Conservation (phyloP, 2,888 invertebrate species). For the Tortrix viridana region DNA sequence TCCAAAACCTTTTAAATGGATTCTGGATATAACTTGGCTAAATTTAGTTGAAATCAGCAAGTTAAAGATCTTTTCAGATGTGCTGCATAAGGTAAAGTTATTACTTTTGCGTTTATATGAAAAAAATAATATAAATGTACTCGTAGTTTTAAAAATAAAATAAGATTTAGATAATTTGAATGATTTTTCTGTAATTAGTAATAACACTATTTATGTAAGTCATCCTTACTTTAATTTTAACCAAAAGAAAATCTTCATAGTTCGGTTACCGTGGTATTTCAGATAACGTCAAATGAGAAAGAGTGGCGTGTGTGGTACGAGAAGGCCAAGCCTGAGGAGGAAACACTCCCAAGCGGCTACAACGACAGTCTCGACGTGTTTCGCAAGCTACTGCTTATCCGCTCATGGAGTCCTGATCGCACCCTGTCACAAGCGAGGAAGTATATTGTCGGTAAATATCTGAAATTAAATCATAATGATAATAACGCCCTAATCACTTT, state of each 20-base stretch:
- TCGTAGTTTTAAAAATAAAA: no score
- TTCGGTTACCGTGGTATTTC: slow-evolving; percentile 2
- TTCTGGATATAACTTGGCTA: slow-evolving; percentile 97
- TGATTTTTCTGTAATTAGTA: no score
- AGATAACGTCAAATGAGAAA: slow-evolving; percentile 93
- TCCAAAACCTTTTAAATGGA: slow-evolving; percentile 97
- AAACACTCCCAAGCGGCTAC: slow-evolving; percentile 95
- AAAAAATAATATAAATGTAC: no score
- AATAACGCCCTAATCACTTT: no score
- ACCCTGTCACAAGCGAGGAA: slow-evolving; percentile 96
- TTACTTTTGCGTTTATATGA: slow-evolving; percentile 1
- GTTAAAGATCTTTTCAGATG: slow-evolving; percentile 90
- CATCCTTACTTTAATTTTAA: no score
- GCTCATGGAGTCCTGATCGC: slow-evolving; percentile 98
- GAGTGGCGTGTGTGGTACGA: slow-evolving; percentile 97
- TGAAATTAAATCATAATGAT: neutral
- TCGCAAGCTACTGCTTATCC: slow-evolving; percentile 92
- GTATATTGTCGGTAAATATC: slow-evolving; percentile 90
- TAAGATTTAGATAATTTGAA: no score
- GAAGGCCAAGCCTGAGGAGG: slow-evolving; percentile 96
- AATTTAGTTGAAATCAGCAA: slow-evolving; percentile 97
- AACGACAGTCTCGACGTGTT: slow-evolving; percentile 94
- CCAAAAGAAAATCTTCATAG: neutral
- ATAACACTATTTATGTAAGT: no score
- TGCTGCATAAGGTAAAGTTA: slow-evolving; percentile 87